Percentiles rank a stretch among this genome's conserved stretches.
Evolutionary conservation across 2,888 invertebrate genomes (phyloP).

Genomic region (Lasioglossum vierecki): DNA sequence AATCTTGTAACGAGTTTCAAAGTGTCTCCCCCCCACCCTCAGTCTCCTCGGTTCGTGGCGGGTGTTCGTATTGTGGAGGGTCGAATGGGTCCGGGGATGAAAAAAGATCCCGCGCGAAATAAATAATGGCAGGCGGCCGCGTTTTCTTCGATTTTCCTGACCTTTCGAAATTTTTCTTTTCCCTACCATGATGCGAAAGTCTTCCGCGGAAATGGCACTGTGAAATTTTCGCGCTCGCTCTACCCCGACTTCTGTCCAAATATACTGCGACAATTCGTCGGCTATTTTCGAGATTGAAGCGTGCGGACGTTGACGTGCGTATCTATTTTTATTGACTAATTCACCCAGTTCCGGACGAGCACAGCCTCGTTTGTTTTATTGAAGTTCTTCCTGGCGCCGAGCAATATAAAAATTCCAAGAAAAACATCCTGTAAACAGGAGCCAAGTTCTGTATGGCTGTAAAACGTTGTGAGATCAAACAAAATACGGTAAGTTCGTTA

Average conservation of each 20-base stretch:
- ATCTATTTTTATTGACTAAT: background rate
- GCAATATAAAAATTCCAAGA: background rate
- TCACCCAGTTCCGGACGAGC: background rate
- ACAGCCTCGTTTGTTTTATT: background rate
- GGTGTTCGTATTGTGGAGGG: background rate
- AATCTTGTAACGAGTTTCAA: slow-evolving; percentile 22
- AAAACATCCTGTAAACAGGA: too few species aligned
- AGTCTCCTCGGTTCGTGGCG: background rate
- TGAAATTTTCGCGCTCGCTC: background rate
- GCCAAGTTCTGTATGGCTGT: too few species aligned
- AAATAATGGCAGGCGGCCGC: slow-evolving; percentile 26
- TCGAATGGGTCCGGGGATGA: slow-evolving; percentile 3
- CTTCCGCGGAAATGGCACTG: background rate
- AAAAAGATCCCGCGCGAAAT: slow-evolving; percentile 29
- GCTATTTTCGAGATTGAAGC: background rate
- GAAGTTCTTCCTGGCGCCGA: background rate
- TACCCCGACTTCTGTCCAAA: background rate
- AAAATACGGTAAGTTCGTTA: too few species aligned
- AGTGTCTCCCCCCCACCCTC: background rate
- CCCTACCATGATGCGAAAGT: background rate
- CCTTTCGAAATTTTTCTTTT: background rate
- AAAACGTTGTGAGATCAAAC: too few species aligned
- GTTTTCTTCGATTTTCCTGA: slow-evolving; percentile 15
- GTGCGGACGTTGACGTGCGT: background rate
- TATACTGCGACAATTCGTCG: background rate